Base-by-base conservation (phyloP, 2,888 invertebrate species). In the Amblyteles armatorius region DNA sequence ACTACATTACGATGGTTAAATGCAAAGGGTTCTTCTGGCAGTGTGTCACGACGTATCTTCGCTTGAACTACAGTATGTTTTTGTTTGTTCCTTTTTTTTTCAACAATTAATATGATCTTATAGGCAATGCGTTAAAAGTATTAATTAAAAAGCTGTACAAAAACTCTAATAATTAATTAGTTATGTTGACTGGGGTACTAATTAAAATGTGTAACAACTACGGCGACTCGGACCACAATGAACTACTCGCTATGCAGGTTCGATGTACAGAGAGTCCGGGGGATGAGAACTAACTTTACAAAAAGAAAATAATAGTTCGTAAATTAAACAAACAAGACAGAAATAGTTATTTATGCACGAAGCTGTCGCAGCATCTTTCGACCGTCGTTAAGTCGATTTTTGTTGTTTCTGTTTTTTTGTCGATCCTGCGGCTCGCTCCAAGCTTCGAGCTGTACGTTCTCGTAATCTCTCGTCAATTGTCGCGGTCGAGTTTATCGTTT, bases 121-220 rank as follows among this genome's bases (percentile, higher is more conserved):
- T 77, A 67, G 86, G 85, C 88, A 87, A 91, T 89, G 91, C 90
- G 88, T 90, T 91, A 91, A 87, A 78, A 87, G 83, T 84, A 85
- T 86, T 82, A 76, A 91, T 92, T 90, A 91, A 91, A 87, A 93
- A 93, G 92, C 93, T 93, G 92, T 93, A 93, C 93, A 93, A 91
- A 90, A 89, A 87, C 87, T 89, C 84, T 88, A 90, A 90, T 88
- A 90, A 91, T 91, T 89, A 89, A 88, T 89, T 87, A 90, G 84
- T 88, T 88, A 89, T 71, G 88, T 88, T 90, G 90, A 92, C 90
- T 90, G 90, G 88, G 88, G 63, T 71, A 89, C 87, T 90, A 89
- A 87, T 79, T 84, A 90, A 88, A 89, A 63, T n/a, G 52, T 68
- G 29, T 89, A 92, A 91, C 91, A 92, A 92, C 90, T 91, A 87